Evolutionary conservation across 2,888 invertebrate genomes (phyloP).

Genomic region (Mimachlamys varia): DNA sequence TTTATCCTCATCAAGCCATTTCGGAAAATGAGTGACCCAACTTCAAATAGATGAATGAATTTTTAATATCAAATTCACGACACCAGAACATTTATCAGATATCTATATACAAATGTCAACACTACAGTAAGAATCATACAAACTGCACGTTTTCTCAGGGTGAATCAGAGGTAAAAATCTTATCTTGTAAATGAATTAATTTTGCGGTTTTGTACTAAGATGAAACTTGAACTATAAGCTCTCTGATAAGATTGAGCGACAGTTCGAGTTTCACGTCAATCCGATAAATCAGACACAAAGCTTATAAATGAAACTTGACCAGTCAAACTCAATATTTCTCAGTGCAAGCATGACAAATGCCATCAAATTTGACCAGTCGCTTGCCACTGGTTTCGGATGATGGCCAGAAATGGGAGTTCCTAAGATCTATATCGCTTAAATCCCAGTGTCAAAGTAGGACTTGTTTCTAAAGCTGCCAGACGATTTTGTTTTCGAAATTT

Average conservation of each 20-base stretch:
- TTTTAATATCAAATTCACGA: background rate
- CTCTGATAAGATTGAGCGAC: background rate
- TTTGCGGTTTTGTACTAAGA: background rate
- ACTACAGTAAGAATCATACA: background rate
- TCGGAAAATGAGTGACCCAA: background rate
- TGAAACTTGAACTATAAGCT: background rate
- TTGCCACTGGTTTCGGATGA: background rate
- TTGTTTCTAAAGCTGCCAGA: slow-evolving; percentile 32
- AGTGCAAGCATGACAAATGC: slow-evolving; percentile 29
- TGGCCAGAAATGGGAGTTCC: background rate
- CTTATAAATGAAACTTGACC: slow-evolving; percentile 30
- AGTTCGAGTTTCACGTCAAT: slow-evolving; percentile 2
- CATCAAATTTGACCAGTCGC: slow-evolving; percentile 14
- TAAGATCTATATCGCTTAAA: slow-evolving; percentile 1
- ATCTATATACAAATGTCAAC: background rate
- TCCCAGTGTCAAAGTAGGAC: slow-evolving; percentile 22
- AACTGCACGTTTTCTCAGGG: slow-evolving; percentile 12
- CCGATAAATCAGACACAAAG: background rate
- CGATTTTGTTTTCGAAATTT: background rate
- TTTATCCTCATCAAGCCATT: background rate
- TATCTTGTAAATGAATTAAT: background rate
- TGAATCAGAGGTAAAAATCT: background rate
- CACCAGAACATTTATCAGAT: background rate
- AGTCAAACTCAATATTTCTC: slow-evolving; percentile 20
- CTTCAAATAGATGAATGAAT: background rate